Evolutionary conservation across 1,140 invertebrate genomes (phyloP), one percentile per base, ranked within the genome.

Genomic region (Amyelois transitella): DNA sequence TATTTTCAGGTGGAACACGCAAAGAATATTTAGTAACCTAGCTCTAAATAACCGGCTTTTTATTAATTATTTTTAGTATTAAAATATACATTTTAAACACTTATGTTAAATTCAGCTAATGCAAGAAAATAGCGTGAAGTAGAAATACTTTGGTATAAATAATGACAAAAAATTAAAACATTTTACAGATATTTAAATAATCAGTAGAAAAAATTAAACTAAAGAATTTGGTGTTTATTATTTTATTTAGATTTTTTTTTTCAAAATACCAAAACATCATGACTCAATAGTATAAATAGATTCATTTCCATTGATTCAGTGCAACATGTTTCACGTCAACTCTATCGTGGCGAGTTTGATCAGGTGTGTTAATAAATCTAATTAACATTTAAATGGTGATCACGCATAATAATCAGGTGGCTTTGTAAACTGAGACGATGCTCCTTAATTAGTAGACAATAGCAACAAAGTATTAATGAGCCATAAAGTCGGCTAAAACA

Each of bases 361-460:
- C 84, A 87, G 79, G 75, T 86, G 83, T 58, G 60, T 53, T 52
- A 70, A 71, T 81, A 81, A 81, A 80, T 80, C 68, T 85, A 83
- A 87, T 87, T 87, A 85, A 77, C 81, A 87, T 85, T 80, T 84
- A 82, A 85, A 84, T 83, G 81, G 71, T 87, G 72, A 85, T 75
- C 81, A 87, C 75, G 81, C 76, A 85, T 84, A 82, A 80, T 82
- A 80, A 82, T 85, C 80, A 86, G 75, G 58, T 77, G 77, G 74
- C 66, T 75, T 77, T 75, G 64, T 77, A 80, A 72, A 77, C 72
- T 73, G 75, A 69, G 67, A 72, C 69, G 70, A 69, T 69, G 74
- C 64, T 67, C 71, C 69, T 75, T 82, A 85, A 85, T 85, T 85
- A 79, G 60, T 75, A 75, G 71, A 77, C 74, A 84, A 86, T 79